phyloP scores from a whole-genome alignment of 2,888 invertebrate species.

The Cheilosia impressa region DNA sequence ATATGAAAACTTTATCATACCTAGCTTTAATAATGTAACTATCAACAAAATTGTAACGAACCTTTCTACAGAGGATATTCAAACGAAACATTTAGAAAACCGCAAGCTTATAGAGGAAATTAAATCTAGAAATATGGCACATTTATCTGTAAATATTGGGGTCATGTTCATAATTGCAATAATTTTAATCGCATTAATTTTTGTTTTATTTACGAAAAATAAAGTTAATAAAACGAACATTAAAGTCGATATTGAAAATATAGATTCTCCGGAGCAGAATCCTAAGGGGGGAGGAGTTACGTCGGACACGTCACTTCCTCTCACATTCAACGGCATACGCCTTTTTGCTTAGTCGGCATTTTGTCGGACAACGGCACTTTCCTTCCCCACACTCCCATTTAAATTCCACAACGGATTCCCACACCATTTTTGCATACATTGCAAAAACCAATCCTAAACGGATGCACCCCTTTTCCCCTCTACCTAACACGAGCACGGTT shows the following conservation, averaged over 20 bases:
- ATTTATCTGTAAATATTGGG: conserved; percentile 20
- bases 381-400: no score
- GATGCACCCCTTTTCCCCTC: no score
- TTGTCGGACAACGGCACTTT: no score
- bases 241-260: conserved; percentile 3
- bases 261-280: conserved; percentile 38
- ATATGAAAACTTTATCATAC: conserved; percentile 19
- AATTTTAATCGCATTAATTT: background rate
- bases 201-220: background rate
- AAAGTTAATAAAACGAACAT: no score
- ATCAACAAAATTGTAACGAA: conserved; percentile 24
- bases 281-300: conserved; percentile 5
- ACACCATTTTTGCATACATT: no score
- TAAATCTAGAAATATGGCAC: background rate
- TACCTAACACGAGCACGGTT: no score
- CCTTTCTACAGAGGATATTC: conserved; percentile 12
- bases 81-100: conserved; percentile 14
- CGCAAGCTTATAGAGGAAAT: conserved; percentile 22
- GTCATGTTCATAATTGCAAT: no score
- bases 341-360: no score
- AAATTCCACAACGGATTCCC: no score
- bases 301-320: background rate
- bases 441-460: no score
- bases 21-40: background rate
- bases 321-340: background rate